Evolutionary conservation across 1,140 invertebrate genomes (phyloP).

Genomic region (Cotesia vestalis): DNA sequence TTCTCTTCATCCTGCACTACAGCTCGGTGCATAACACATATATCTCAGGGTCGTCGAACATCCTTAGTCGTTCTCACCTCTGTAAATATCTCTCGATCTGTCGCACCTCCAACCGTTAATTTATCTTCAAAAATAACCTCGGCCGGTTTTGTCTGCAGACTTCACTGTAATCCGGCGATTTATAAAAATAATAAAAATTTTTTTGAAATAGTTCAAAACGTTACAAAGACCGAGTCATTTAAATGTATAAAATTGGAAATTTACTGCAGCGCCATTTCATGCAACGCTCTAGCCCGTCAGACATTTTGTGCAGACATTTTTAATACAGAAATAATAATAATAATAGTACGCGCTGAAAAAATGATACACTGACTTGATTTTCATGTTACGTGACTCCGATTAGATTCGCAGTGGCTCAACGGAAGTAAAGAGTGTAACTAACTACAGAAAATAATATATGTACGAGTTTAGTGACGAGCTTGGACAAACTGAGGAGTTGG

Average conservation of each 20-base stretch:
- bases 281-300: too few relatives aligned
- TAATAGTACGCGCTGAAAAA: not conserved
- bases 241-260: too few relatives aligned
- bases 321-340: not conserved
- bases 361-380: conserved; percentile 4
- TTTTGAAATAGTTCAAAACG: too few relatives aligned
- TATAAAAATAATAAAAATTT: too few relatives aligned
- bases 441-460: not conserved
- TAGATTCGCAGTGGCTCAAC: too few relatives aligned
- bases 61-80: conserved; percentile 41
- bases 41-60: conserved; percentile 32
- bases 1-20: conserved; percentile 26
- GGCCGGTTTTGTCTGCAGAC: too few relatives aligned
- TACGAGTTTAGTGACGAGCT: not conserved
- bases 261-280: too few relatives aligned
- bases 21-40: too few relatives aligned
- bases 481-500: conserved; percentile 8
- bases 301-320: too few relatives aligned
- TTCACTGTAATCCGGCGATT: too few relatives aligned
- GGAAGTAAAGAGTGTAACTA: too few relatives aligned
- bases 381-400: conserved; percentile 1
- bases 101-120: not conserved
- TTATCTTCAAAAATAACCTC: not conserved
- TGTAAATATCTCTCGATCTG: conserved; percentile 32
- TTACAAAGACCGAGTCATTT: too few relatives aligned